Evolutionary conservation across 2,888 invertebrate species (phyloP).

Genomic region (Lomographa bimaculata): DNA sequence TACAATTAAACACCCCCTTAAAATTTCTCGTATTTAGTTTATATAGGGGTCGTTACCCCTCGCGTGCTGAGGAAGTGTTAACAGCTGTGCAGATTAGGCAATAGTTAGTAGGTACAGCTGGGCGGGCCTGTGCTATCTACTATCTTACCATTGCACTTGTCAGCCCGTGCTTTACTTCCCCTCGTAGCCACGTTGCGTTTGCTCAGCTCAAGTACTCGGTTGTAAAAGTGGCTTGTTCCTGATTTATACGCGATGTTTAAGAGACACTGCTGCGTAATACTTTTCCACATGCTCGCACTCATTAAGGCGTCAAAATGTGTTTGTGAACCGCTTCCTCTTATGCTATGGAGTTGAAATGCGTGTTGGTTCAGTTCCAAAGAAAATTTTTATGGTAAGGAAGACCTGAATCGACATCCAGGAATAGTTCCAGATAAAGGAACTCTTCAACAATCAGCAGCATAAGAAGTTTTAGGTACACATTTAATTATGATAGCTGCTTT

Average conservation of each 20-base stretch:
- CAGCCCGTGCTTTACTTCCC: slow-evolving; percentile 48
- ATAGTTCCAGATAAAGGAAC: too few species aligned
- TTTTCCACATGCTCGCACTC: too few species aligned
- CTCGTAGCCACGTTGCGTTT: slow-evolving; percentile 19
- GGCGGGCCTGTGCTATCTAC: slow-evolving; percentile 71
- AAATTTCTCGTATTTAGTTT: slow-evolving; percentile 32
- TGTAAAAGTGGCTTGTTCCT: slow-evolving; percentile 13
- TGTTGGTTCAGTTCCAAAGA: too few species aligned
- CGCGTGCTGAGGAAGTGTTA: slow-evolving; percentile 40
- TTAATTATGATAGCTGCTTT: too few species aligned
- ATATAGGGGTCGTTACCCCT: slow-evolving; percentile 36
- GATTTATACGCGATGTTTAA: slow-evolving; percentile 5
- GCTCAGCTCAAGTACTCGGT: slow-evolving; percentile 10
- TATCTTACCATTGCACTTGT: slow-evolving; percentile 73
- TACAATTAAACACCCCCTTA: slow-evolving; percentile 20
- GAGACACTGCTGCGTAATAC: too few species aligned
- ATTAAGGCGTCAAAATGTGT: too few species aligned
- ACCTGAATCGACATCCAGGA: too few species aligned
- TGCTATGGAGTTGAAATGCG: too few species aligned
- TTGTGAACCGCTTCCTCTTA: too few species aligned
- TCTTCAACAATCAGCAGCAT: too few species aligned
- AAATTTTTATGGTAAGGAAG: too few species aligned
- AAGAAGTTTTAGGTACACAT: too few species aligned
- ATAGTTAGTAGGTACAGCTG: slow-evolving; percentile 43
- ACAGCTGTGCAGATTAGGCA: slow-evolving; percentile 50